Evolutionary conservation across 2,888 invertebrate species (phyloP).

Genomic region (Yponomeuta sedellus): DNA sequence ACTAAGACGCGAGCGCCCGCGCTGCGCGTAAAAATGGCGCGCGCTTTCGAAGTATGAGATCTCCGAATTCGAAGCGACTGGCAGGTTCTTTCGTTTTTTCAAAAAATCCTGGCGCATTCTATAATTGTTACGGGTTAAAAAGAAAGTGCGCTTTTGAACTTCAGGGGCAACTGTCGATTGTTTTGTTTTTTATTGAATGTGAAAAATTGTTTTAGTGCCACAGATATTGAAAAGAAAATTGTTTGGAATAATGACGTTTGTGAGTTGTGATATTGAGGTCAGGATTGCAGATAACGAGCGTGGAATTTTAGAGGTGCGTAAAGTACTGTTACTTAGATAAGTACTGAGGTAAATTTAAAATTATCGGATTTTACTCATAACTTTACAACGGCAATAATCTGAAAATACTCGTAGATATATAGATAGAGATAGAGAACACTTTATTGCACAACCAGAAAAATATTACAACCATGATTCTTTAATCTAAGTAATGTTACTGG

Average conservation of each 20-base stretch:
- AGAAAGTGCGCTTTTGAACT: not conserved
- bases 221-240: too few relatives aligned
- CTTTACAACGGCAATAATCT: too few relatives aligned
- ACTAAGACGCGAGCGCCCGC: conserved; percentile 54
- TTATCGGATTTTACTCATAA: too few relatives aligned
- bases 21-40: conserved; percentile 22
- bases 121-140: too few relatives aligned
- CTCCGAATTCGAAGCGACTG: not conserved
- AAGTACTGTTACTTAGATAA: too few relatives aligned
- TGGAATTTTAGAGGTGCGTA: not conserved
- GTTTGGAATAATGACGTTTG: not conserved
- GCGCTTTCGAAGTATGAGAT: conserved; percentile 5
- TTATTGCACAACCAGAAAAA: too few relatives aligned
- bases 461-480: too few relatives aligned
- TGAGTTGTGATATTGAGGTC: not conserved
- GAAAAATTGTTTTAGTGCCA: too few relatives aligned
- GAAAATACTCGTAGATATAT: too few relatives aligned
- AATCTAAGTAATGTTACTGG: too few relatives aligned
- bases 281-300: not conserved
- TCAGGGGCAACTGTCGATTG: not conserved
- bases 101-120: not conserved
- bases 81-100: not conserved
- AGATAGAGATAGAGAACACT: too few relatives aligned
- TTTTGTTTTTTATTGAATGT: not conserved
- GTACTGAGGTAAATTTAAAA: too few relatives aligned